Percentiles rank a stretch among this genome's conserved stretches.
These are phyloP conservation scores for Drosophila cognata DNA, from an alignment of 2,888 invertebrate genomes.

Conservation along the genomic window DNA sequence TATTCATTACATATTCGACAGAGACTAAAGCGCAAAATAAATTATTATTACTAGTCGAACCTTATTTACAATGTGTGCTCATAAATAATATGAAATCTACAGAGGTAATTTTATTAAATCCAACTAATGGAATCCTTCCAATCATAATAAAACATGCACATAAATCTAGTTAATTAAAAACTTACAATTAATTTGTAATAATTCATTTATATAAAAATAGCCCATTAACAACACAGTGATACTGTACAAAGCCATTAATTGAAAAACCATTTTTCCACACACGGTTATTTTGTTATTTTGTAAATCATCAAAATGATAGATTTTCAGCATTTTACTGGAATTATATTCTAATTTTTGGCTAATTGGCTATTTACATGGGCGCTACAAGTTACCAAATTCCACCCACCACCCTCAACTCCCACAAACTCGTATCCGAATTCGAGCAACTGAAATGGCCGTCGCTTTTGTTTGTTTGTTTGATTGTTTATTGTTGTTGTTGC, in stretches of 20 bases:
- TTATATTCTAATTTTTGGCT: background rate
- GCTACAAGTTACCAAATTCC: slow-evolving; percentile 3
- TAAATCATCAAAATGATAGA: background rate
- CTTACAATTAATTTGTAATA: background rate
- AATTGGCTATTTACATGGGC: slow-evolving; percentile 17
- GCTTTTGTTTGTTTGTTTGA: slow-evolving; percentile 53
- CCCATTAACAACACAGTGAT: background rate
- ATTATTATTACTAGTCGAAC: background rate
- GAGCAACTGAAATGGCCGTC: slow-evolving; percentile 56
- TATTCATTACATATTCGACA: background rate
- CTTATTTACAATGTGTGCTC: background rate
- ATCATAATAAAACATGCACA: background rate
- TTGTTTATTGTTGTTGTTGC: slow-evolving; percentile 23
- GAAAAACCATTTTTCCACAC: background rate
- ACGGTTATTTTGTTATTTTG: background rate
- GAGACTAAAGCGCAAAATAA: background rate
- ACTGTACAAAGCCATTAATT: background rate
- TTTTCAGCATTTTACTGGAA: slow-evolving; percentile 1
- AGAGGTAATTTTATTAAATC: too few relatives aligned
- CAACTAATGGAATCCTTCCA: background rate
- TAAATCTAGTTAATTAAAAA: background rate
- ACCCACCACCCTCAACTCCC: background rate
- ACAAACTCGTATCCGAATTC: slow-evolving; percentile 24
- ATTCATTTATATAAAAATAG: background rate
- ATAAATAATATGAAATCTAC: background rate